Base-by-base conservation (phyloP, 2,113 vertebrate genomes). In the Megaleporinus macrocephalus region DNA sequence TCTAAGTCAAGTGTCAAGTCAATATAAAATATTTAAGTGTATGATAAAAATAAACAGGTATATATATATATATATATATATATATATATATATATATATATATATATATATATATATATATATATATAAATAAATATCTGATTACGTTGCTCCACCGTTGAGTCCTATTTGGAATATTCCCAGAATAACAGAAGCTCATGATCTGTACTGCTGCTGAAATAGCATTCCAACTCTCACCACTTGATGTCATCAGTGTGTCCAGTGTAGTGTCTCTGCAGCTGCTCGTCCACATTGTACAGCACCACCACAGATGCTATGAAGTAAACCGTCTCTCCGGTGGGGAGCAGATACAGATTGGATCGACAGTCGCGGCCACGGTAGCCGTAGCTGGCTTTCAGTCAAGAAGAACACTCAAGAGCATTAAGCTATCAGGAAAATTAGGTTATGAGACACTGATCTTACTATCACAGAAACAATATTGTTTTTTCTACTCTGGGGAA, bases 251-350 rank as follows among this genome's bases (percentile, higher is more conserved):
- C 97, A 0, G 95, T 98, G 84, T 99, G 98, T 78, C 97, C 97
- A 0, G 94, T 95, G 89, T 99, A 99, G 80, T 99, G 98, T 86
- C 98, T 92, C 89, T 99, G 98, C 36, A 98, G 94, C 81, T 95
- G 97, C 83, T 99, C 98, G 68, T 99, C 98, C 44, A 97, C 97
- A 0, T 98, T 98, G 92, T 95, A 99, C 10, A 99, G 86, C 70
- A 99, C 98, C 13, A 98, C 98, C 75, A 99, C 98, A 0, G 98
- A 98, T 0, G 98, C 98, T 6, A 99, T 98, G 94, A 99, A 99
- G 81, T 99, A 99, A 0, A 99, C 97, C 0, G 96, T 99, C 92
- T 99, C 98, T 0, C 98, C 98, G 0, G 98, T 99, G 1, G 98
- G 98, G n/a, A 99, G 92, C 89, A 99, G 83, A 87, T 99, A 97